phyloP scores from a whole-genome alignment of 2,888 invertebrate species.

The Eumacrocentrus americanus region DNA sequence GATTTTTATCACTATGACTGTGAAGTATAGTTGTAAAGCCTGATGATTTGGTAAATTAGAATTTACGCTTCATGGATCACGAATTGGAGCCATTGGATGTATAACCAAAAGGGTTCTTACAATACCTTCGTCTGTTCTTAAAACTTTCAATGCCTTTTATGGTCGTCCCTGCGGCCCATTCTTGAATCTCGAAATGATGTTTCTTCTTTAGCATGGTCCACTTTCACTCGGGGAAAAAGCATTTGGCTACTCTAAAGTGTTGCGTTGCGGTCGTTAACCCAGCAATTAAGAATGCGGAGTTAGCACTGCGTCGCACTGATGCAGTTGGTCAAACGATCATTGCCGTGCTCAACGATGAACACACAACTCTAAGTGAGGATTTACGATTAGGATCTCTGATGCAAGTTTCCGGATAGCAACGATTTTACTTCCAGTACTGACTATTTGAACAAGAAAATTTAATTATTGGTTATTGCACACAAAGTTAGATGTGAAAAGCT shows the following conservation, averaged over 20 bases:
- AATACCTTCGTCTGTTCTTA: too few species aligned
- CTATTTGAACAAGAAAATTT: too few species aligned
- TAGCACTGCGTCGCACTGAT: slow-evolving; percentile 37
- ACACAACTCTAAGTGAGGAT: slow-evolving; percentile 11
- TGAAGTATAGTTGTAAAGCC: slow-evolving; percentile 21
- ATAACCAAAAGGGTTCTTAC: too few species aligned
- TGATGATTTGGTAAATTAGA: slow-evolving; percentile 34
- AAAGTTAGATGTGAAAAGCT: too few species aligned
- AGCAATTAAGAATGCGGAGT: slow-evolving; percentile 49
- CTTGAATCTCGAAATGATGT: slow-evolving; percentile 11
- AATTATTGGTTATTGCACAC: too few species aligned
- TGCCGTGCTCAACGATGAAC: slow-evolving; percentile 41
- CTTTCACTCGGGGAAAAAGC: slow-evolving; percentile 25
- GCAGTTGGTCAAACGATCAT: slow-evolving; percentile 44
- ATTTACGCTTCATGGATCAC: slow-evolving; percentile 33
- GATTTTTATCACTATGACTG: slow-evolving; percentile 7
- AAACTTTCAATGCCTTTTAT: slow-evolving; percentile 4
- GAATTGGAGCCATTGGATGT: neutral
- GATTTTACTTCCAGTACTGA: too few species aligned
- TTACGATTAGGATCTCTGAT: slow-evolving; percentile 17
- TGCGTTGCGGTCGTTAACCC: slow-evolving; percentile 50
- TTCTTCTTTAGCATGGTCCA: slow-evolving; percentile 25
- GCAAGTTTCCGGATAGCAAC: slow-evolving; percentile 19
- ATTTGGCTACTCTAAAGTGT: slow-evolving; percentile 18
- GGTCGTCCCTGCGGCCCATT: slow-evolving; percentile 4